Evolutionary conservation across 37 sponge, comb jelly and placozoan genomes (phyloP).

Genomic region (Corticium candelabrum): DNA sequence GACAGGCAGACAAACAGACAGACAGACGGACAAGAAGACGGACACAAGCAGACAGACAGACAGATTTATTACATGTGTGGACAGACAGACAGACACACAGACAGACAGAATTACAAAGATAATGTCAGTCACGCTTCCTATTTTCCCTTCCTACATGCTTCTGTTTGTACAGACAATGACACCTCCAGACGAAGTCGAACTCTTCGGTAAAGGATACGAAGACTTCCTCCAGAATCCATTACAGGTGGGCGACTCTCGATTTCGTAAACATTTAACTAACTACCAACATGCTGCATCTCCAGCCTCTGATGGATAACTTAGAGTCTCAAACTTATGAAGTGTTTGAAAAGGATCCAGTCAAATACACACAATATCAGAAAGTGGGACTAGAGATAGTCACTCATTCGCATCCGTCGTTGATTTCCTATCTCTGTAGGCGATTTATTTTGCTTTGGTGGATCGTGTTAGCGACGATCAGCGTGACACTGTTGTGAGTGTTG

Average conservation of each 20-base stretch:
- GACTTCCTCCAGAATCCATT: constrained; percentile 91
- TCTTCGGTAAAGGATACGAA: constrained; percentile 82
- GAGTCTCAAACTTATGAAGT: constrained; percentile 94
- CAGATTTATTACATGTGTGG: too few species aligned
- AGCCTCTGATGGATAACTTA: constrained; percentile 95
- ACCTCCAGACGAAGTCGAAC: constrained; percentile 26
- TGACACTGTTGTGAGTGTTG: constrained; percentile 21
- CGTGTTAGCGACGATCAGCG: constrained; percentile 6
- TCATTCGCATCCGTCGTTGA: too few species aligned
- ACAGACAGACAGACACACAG: constrained; percentile 1
- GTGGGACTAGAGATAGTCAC: too few species aligned
- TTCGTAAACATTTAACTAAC: neutral
- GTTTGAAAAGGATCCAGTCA: constrained; percentile 93
- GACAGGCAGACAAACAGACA: too few species aligned
- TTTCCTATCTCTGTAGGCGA: too few species aligned
- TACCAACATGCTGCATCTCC: too few species aligned
- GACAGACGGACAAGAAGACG: too few species aligned
- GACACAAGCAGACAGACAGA: too few species aligned
- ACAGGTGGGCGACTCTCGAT: constrained; percentile 37
- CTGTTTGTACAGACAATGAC: constrained; percentile 10
- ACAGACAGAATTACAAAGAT: neutral
- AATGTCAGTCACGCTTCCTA: neutral
- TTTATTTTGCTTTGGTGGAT: constrained; percentile 24
- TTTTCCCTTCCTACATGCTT: too few species aligned
- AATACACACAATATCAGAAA: constrained; percentile 82